Evolutionary conservation across 2,797 vertebrate species (phyloP).

Genomic region (Spheniscus humboldti): DNA sequence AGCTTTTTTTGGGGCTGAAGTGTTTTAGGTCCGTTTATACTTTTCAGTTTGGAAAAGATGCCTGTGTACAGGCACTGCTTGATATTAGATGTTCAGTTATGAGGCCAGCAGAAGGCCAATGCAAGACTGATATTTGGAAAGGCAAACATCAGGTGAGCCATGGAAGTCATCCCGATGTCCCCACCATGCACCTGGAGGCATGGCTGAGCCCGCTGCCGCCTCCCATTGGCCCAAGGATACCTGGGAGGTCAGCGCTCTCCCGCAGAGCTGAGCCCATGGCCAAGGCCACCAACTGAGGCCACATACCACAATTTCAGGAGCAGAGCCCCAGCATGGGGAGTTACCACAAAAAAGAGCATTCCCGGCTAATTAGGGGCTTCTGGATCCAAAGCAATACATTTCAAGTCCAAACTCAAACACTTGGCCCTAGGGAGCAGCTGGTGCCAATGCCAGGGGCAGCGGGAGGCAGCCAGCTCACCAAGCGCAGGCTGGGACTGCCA

Average conservation of each 20-base stretch:
- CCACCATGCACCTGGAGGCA: not conserved
- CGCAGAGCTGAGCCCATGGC: not conserved
- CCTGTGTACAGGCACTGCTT: not conserved
- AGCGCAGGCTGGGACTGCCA: not conserved
- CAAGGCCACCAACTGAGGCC: slow-evolving; percentile 6
- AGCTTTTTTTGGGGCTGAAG: not conserved
- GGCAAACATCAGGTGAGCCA: not conserved
- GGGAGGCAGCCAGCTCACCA: not conserved
- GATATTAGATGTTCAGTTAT: not conserved
- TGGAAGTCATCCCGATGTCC: not conserved
- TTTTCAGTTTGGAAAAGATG: not conserved
- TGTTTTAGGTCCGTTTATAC: not conserved
- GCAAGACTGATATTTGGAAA: not conserved
- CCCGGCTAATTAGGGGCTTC: not conserved
- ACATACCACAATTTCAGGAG: not conserved
- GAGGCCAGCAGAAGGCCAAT: not conserved
- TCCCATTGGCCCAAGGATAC: fast-evolving
- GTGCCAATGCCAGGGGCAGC: fast-evolving
- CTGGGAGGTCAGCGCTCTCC: not conserved
- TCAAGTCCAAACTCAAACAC: not conserved
- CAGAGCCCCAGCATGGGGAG: not conserved
- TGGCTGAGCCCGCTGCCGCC: not conserved
- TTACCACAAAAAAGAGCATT: not conserved
- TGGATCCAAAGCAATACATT: not conserved
- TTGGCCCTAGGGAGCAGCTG: not conserved